A percentile compares a stretch with the other conserved stretches of the same genome.
Conservation (phyloP, 1,140 invertebrate species). For the Ectropis grisescens region DNA sequence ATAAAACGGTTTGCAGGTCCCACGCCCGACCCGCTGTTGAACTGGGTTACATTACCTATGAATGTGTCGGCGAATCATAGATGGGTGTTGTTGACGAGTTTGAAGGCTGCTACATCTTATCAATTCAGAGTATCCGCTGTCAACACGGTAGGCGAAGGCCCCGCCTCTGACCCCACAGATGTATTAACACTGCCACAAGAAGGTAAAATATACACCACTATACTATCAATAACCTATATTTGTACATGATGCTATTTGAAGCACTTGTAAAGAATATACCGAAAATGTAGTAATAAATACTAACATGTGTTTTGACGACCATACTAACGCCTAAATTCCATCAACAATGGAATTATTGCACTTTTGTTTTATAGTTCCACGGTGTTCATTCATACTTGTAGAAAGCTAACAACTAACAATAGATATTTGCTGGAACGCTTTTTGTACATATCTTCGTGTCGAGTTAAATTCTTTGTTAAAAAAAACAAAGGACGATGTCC, state of each 20-base stretch:
- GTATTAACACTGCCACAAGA: constrained; percentile 92
- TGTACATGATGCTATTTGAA: too few relatives aligned
- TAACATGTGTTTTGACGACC: too few relatives aligned
- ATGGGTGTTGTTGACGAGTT: constrained; percentile 84
- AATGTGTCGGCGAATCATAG: constrained; percentile 87
- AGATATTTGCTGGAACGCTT: too few relatives aligned
- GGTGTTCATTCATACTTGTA: too few relatives aligned
- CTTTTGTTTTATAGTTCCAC: too few relatives aligned
- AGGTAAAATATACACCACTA: constrained; percentile 72
- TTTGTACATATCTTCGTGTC: too few relatives aligned
- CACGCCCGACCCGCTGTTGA: constrained; percentile 83
- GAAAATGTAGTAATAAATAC: neutral
- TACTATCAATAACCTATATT: constrained; percentile 3
- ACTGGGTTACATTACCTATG: constrained; percentile 90
- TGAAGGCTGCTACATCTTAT: constrained; percentile 95
- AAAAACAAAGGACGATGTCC: too few relatives aligned
- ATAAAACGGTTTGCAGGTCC: too few relatives aligned
- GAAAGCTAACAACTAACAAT: too few relatives aligned
- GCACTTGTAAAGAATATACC: neutral
- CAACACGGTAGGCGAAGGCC: constrained; percentile 95
- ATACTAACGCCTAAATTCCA: too few relatives aligned
- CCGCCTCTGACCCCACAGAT: constrained; percentile 88
- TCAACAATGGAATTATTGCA: too few relatives aligned
- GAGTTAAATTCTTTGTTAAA: too few relatives aligned
- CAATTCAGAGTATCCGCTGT: constrained; percentile 96